phyloP scores from a whole-genome alignment of 2,888 invertebrate species.

The Baccha elongata region DNA sequence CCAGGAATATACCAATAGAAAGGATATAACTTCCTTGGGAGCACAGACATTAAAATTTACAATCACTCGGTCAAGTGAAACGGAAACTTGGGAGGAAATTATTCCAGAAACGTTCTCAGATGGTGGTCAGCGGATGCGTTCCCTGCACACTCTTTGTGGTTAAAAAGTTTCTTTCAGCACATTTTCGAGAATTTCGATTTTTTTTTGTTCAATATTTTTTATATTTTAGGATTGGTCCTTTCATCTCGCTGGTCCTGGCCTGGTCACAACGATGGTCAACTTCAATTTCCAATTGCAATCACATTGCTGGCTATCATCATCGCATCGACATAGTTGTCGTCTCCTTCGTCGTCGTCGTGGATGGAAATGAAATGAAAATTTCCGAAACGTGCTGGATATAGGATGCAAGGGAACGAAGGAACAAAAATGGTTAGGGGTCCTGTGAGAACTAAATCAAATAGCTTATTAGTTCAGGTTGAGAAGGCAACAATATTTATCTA shows the following conservation, averaged over 20 bases:
- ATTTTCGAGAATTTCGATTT: conserved; percentile 39
- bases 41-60: conserved; percentile 73
- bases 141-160: conserved; percentile 26
- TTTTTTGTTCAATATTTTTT: neutral
- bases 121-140: conserved; percentile 69
- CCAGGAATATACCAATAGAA: conserved; percentile 19
- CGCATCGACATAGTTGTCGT: conserved; percentile 29
- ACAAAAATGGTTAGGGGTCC: conserved; percentile 4
- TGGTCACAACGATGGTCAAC: conserved; percentile 49
- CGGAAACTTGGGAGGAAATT: conserved; percentile 73
- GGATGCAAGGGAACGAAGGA: conserved; percentile 11
- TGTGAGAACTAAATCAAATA: conserved; percentile 68
- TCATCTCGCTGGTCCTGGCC: conserved; percentile 21
- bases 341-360: conserved; percentile 40
- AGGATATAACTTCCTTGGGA: conserved; percentile 59
- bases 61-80: conserved; percentile 73
- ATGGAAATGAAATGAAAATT: conserved; percentile 71
- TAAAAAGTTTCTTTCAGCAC: conserved; percentile 59
- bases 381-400: conserved; percentile 57
- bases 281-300: conserved; percentile 64
- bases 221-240: conserved; percentile 19
- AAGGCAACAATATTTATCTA: conserved; percentile 73
- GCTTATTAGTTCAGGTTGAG: conserved; percentile 74
- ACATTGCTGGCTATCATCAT: conserved; percentile 59
- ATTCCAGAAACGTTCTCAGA: conserved; percentile 68